Evolutionary conservation across 2,113 vertebrate species (phyloP), one percentile per base, ranked within the genome.

Genomic region (Trinectes maculatus): DNA sequence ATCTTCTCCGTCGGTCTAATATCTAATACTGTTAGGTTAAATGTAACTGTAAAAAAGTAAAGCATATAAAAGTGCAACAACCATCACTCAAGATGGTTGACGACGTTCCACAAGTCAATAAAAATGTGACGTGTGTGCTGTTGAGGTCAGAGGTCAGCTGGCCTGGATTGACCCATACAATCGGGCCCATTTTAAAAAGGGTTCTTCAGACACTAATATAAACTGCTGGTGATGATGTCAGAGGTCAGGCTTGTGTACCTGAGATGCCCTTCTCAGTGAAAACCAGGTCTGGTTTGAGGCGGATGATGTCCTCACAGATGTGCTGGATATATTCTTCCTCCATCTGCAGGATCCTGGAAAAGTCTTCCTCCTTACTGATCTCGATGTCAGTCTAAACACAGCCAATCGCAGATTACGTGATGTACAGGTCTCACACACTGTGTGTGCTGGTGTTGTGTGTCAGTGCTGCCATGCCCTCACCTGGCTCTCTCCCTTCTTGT

Each of bases 401-500:
- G 40, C 0, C 24, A 39, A 18, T 22, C 8, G 15, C 6, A 10
- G 42, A 12, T 46, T 12, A 39, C 11, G 52, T 37, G 49, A 22
- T 2, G 7, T 5, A 18, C 16, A 18, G 12, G 6, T 16, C 3
- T 6, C 8, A 22, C 8, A 22, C 29, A 34, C 0, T 18, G 25
- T 13, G 31, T 26, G 40, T 11, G 31, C 26, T 2, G 54, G 24
- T 42, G 57, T 58, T 21, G n/a, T n/a, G 2, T 11, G 25, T 24
- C 3, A 3, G 28, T 12, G n/a, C 10, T 39, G 12, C 37, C 6
- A 3, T 16, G 16, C 33, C n/a, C n/a, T 6, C 49, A 98, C 96
- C 96, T 98, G 97, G 85, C 97, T 99, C 90, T 99, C 98, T 15
- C 98, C 98, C 74, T 99, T 99, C 90, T 99, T 99, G 90, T 98